Evolutionary conservation across 2,888 invertebrate genomes (phyloP), one percentile per base, ranked within the genome.

Genomic region (Drosophila mayaguana): DNA sequence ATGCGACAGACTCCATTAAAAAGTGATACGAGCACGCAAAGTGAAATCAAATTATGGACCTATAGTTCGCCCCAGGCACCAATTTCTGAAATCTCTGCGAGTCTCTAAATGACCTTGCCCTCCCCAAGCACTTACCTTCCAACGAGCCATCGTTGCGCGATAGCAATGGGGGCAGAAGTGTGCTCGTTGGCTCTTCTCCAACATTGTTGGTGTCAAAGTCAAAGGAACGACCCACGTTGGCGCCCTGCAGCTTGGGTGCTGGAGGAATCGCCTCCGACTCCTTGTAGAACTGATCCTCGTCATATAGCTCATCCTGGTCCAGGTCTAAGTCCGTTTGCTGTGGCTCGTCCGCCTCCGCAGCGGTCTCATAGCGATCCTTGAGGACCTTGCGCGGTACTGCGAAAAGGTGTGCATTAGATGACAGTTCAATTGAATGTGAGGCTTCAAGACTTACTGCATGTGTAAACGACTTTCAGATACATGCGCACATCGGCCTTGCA

Each of bases 381-480:
- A 97, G 93, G 61, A 97, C 97, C 91, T 96, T 96, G 77, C 97
- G 94, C 5, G 97, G 97, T 76, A 97, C 97, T 97, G 94, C 2
- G 20, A 48, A n/a, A 2, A 7, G 34, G 1, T 25, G 12, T 0
- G 28, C 11, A 16, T 22, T 22, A 0, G 1, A 50, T 34, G 40
- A 56, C 14, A 68, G 42, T 18, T 7, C 4, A 9, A 32, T 18
- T n/a, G 0, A 45, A 18, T 11, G 8, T 16, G 6, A n/a, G 38
- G 0, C 11, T 14, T 22, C 18, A 34, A 2, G 22, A 94, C 96
- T 96, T 93, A 97, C 97, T 97, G 92, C 97, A 97, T 48, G 97
- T 97, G 92, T 97, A 97, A 82, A 97, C 96, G 71, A 97, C 96
- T 94, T 97, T 97, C 87, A 97, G 94, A 93, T 97, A 97, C 93